These are phyloP conservation scores for Micrastur ruficollis DNA, from an alignment of 2,797 vertebrate genomes.

Conservation along the genomic window DNA sequence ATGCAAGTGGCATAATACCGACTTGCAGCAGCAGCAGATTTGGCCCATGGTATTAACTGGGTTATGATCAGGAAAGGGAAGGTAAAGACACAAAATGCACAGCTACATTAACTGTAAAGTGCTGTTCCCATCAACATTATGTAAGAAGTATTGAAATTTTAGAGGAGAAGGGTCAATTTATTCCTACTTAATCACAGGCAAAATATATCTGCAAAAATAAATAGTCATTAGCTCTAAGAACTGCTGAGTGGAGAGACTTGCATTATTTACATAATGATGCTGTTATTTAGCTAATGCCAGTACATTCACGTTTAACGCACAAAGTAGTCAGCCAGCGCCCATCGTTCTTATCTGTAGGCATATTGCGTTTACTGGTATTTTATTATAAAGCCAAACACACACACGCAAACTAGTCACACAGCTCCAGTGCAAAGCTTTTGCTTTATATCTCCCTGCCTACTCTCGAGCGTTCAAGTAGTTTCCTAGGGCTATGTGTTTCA, in stretches of 20 bases:
- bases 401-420: not conserved
- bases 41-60: not conserved
- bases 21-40: not conserved
- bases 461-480: not conserved
- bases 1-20: not conserved
- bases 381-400: not conserved
- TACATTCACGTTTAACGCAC: not conserved
- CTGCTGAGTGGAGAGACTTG: slow-evolving; percentile 27
- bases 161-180: slow-evolving; percentile 31
- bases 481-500: not conserved
- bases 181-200: slow-evolving; percentile 39
- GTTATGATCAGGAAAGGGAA: not conserved
- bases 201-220: slow-evolving; percentile 43
- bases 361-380: not conserved
- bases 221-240: slow-evolving; percentile 6
- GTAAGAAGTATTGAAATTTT: slow-evolving; percentile 18
- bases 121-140: not conserved
- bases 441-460: not conserved
- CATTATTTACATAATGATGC: slow-evolving; percentile 47
- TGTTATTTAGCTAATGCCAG: not conserved
- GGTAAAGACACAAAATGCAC: not conserved
- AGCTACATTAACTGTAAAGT: not conserved
- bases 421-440: not conserved
- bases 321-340: not conserved
- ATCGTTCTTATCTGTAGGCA: not conserved